phyloP scores from a whole-genome alignment of 2,797 vertebrate genomes.

The Thripadectes ignobilis region DNA sequence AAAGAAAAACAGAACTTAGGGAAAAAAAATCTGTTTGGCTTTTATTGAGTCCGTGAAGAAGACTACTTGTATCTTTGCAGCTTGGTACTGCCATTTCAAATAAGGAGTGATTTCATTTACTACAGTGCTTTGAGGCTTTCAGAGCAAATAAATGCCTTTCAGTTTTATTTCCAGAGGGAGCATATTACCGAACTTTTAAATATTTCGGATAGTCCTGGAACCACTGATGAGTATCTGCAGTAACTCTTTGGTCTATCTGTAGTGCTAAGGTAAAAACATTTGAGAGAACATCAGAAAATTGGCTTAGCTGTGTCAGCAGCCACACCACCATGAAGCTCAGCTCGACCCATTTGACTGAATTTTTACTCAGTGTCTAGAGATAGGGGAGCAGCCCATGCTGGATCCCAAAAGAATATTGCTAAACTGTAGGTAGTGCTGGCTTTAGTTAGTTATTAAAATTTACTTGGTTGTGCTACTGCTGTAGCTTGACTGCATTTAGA shows the following conservation, averaged over 20 bases:
- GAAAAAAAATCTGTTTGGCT: background rate
- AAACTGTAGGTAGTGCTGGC: background rate
- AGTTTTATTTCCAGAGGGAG: background rate
- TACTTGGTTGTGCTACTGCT: background rate
- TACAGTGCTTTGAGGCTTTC: background rate
- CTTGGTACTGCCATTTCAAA: background rate
- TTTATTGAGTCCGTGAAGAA: background rate
- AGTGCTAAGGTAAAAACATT: background rate
- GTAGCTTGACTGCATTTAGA: background rate
- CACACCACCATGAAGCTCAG: background rate
- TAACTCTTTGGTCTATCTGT: background rate
- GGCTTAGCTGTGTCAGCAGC: background rate
- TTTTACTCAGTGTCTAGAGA: background rate
- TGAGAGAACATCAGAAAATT: background rate
- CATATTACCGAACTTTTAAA: background rate
- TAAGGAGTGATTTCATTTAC: background rate
- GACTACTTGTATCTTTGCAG: background rate
- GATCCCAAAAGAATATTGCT: background rate
- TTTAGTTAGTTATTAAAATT: background rate
- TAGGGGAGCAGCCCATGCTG: background rate
- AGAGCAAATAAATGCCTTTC: background rate
- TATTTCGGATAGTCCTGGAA: background rate
- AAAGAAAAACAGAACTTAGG: background rate
- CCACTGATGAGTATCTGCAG: background rate
- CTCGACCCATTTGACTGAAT: background rate